phyloP scores from a whole-genome alignment of 2,888 invertebrate genomes.

The Drosophila parthenogenetica region DNA sequence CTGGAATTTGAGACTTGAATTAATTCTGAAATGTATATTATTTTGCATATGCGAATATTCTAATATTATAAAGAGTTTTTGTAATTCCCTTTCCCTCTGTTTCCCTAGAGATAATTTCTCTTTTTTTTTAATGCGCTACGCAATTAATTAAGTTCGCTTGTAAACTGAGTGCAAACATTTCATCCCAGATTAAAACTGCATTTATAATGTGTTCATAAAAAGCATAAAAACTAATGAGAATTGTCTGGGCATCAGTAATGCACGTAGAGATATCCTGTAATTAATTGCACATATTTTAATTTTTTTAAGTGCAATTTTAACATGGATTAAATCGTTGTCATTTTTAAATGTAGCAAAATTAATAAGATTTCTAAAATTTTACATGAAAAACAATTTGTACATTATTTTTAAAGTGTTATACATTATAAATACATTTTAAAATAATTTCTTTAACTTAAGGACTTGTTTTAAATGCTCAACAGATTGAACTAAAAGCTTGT shows the following conservation, averaged over 20 bases:
- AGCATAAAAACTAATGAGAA: conserved; percentile 15
- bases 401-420: too few species aligned
- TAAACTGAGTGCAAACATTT: conserved; percentile 42
- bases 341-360: too few species aligned
- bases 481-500: neutral
- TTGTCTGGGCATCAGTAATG: neutral
- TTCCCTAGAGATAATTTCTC: neutral
- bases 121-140: conserved; percentile 32
- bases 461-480: too few species aligned
- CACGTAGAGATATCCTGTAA: neutral
- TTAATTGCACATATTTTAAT: neutral
- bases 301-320: neutral
- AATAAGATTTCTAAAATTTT: too few species aligned
- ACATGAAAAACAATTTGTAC: too few species aligned
- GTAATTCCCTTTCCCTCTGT: neutral
- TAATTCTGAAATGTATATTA: conserved; percentile 40
- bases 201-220: conserved; percentile 37
- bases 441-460: too few species aligned
- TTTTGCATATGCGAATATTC: conserved; percentile 9
- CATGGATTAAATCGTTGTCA: too few species aligned
- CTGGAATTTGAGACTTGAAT: conserved; percentile 37
- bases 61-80: neutral
- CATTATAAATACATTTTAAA: too few species aligned
- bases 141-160: conserved; percentile 53
- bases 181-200: conserved; percentile 60